These are phyloP conservation scores for Gambelia wislizenii DNA, from an alignment of 2,797 vertebrate genomes.

Conservation along the genomic window DNA sequence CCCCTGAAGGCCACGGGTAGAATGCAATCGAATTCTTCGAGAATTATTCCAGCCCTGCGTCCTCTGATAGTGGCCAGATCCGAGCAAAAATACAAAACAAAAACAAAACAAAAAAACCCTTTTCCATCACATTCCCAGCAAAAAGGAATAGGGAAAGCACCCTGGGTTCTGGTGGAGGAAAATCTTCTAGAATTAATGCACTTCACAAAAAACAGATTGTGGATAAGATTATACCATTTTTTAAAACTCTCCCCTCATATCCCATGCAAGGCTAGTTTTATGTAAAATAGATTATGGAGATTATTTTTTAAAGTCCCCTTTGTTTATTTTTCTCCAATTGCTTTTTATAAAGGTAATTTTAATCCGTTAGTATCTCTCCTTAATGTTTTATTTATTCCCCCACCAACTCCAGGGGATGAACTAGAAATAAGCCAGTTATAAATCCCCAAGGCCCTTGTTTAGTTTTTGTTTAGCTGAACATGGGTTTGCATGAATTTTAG, in stretches of 20 bases:
- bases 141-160: not conserved
- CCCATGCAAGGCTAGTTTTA: not conserved
- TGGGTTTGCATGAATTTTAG: not conserved
- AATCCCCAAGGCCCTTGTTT: not conserved
- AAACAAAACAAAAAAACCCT: not conserved
- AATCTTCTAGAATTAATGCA: fast-evolving
- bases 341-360: not conserved
- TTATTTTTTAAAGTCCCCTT: not conserved
- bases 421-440: not conserved
- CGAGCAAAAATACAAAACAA: too few species aligned
- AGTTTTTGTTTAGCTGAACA: not conserved
- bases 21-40: not conserved
- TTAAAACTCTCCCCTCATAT: not conserved
- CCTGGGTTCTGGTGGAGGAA: fast-evolving
- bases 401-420: not conserved
- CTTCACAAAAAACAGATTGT: fast-evolving
- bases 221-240: fast-evolving
- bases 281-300: not conserved
- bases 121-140: not conserved
- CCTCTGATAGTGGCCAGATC: not conserved
- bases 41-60: too few species aligned
- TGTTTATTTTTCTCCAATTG: not conserved
- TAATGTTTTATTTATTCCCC: not conserved
- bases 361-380: not conserved
- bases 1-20: not conserved